Base-by-base conservation (phyloP, 2,113 vertebrate genomes). In the Polypterus senegalus region DNA sequence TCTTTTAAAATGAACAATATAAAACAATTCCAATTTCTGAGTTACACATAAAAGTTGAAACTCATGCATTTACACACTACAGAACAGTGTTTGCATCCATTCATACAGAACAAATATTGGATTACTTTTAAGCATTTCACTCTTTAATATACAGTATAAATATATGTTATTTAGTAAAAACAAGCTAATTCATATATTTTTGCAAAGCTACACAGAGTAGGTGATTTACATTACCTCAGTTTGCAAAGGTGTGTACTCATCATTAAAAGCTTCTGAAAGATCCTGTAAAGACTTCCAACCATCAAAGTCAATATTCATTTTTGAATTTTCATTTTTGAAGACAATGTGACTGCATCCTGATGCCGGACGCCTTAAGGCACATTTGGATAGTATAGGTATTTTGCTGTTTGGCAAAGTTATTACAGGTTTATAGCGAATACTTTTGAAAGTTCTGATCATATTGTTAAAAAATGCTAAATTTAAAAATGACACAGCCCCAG, bases 211-310 rank as follows among this genome's bases (percentile, higher is more conserved):
- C 27, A 27, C 27, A 27, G 27, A 27, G 27, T 2, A 27, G 27
- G 27, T 1, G 1, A 27, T 27, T 48, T 47, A 47, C 61, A 66
- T 78, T 84, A 86, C 85, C 86, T 85, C 73, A 51, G 65, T 59
- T 66, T 63, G 79, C 47, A 85, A 63, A 59, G 77, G 66, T n/a
- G 57, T 63, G 66, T 84, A 86, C 54, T 85, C 74, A 71, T 87
- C 82, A 71, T 84, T 73, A 76, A 85, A 84, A 54, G 81, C 77
- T 61, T 81, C 77, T 61, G 81, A 69, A 44, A 86, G 74, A 9
- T 85, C 77, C 54, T 79, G 72, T 44, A 81, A 66, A 69, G 62
- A 76, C 63, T 71, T 76, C 72, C 66, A 72, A 45, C 70, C 66
- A 54, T 72, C 64, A 48, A 70, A 8, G 10, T 54, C 46, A 62